Evolutionary conservation across 1,140 invertebrate species (phyloP), one percentile per base, ranked within the genome.

Genomic region (Ips typographus): DNA sequence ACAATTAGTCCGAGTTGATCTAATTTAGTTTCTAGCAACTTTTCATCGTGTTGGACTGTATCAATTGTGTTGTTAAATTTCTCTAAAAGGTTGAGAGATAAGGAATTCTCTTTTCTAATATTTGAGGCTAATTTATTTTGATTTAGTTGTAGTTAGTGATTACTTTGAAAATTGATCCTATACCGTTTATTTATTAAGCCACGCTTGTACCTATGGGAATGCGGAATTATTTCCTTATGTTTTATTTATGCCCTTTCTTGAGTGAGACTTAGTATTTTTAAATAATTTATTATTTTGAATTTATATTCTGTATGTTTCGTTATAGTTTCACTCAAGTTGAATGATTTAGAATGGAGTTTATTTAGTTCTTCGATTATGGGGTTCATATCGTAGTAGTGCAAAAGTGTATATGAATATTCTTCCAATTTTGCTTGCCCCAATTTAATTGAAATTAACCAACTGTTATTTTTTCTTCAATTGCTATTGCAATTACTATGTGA

Each of bases 131-230:
- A 63, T 38, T 63, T 53, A 52, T 63, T 51, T 51, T 63, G 61
- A 41, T 63, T 63, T 38, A 22, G 41, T 53, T 51, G 61, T 37
- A 63, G 39, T 38, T 63, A 37, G 72, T 75, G 1, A 76, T 71
- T 37, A 69, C 43, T 69, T 77, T 77, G 5, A 78, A 74, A 37
- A 78, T 55, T 49, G 68, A 72, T 5, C 74, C 74, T 71, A 74
- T 52, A 1, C 70, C 71, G 68, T 76, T 75, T 37, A 77, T 75
- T 71, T n/a, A n/a, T n/a, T n/a, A 77, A 70, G 36, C 73, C 75
- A 71, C 75, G 63, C 62, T 75, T 78, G 44, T 38, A 39, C 58
- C 72, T 64, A 70, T 71, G 71, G 55, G 52, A 68, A 72, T 61
- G 68, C 53, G 61, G 71, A 65, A 74, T 63, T 65, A 61, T 74